Base-by-base conservation (phyloP, 2,888 invertebrate genomes). In the Drosophila gaucha region DNA sequence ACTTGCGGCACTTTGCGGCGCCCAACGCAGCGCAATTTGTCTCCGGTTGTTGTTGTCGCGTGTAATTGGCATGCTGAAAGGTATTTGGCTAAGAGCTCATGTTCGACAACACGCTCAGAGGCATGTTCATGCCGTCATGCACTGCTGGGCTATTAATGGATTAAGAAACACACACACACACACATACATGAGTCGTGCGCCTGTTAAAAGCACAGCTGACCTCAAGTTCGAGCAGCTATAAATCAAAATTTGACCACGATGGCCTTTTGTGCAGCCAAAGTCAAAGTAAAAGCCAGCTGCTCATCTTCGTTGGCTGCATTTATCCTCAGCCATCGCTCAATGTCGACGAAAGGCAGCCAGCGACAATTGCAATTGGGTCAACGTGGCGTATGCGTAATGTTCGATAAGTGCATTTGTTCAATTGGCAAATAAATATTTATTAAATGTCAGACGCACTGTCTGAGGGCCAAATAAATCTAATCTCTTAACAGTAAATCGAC, bases 11-110 rank as follows among this genome's bases (percentile, higher is more conserved):
- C 51, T 52, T 49, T 41, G 31, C 10, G 52, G 51, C 31, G 41
- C 62, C 39, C 68, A 56, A 56, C 62, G 75, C 50, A 51, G 55
- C 36, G 47, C 69, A 78, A 80, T 69, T 67, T 72, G 57, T 62
- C 56, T 31, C 18, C 31, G 20, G 33, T 26, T 33, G 56, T 14
- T 67, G 39, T 44, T 54, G 39, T 67, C 51, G 60, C 35, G 52
- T 22, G 66, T 70, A 82, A 83, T 82, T 82, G 69, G 78, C 68
- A 73, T 74, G 69, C 69, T 67, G 68, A 74, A 64, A 82, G 77
- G 55, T 62, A 60, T 82, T 60, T 72, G 82, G 57, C 49, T 16
- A 68, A 65, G 57, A 63, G 63, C 59, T 39, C 63, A 43, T 59
- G 62, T 71, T 56, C 41, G 38, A 69, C 55, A 76, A 55, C 72